Evolutionary conservation across 2,888 invertebrate species (phyloP).

Genomic region (Geotrupes spiniger): DNA sequence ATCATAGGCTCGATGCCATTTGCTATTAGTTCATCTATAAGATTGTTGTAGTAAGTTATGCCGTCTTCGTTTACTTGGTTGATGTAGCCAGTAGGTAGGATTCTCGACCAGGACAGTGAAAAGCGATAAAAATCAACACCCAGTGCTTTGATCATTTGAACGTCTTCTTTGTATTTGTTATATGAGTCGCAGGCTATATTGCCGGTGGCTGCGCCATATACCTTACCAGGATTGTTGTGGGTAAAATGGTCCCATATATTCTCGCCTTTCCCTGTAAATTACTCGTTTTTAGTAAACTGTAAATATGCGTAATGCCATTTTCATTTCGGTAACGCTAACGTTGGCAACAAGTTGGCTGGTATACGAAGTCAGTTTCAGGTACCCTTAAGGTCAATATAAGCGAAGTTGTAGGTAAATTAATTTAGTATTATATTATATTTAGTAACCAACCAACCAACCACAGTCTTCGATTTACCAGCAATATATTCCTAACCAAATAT

Average conservation of each 20-base stretch:
- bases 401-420: no score
- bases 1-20: conserved; percentile 56
- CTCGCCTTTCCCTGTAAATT: conserved; percentile 52
- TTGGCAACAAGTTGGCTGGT: no score
- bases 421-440: no score
- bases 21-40: conserved; percentile 55
- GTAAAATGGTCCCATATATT: conserved; percentile 69
- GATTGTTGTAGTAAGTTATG: conserved; percentile 60
- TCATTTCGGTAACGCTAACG: no score
- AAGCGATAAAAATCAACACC: conserved; percentile 59
- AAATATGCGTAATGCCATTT: no score
- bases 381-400: no score
- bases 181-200: conserved; percentile 67
- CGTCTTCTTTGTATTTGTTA: conserved; percentile 60
- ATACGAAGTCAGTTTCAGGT: no score
- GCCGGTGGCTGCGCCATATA: conserved; percentile 56
- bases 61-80: conserved; percentile 59
- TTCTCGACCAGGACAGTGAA: conserved; percentile 66
- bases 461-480: no score
- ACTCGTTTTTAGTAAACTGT: not conserved
- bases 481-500: no score
- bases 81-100: conserved; percentile 58
- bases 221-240: conserved; percentile 52
- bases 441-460: no score
- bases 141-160: conserved; percentile 54